Evolutionary conservation across 2,888 invertebrate genomes (phyloP), one percentile per base, ranked within the genome.

Genomic region (Aspidiotus rigidus): DNA sequence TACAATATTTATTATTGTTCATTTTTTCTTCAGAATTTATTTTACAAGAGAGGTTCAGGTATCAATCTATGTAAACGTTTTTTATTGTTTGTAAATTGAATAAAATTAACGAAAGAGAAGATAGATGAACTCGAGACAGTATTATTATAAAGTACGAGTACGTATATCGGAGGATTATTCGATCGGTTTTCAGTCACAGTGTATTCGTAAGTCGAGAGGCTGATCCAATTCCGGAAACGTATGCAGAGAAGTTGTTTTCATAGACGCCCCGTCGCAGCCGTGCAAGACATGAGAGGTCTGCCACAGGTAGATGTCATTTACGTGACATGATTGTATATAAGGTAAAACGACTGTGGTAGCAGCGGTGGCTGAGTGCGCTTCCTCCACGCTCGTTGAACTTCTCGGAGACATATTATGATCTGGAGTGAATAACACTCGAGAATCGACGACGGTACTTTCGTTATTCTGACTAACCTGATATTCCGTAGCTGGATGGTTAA

Each of bases 171-270:
- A 28, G 5, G 28, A 28, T 28, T 28, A 28, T 28, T 28, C 28
- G 28, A 28, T 28, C 28, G 28, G 1, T 5, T 28, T 55, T 55
- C 64, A 64, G 55, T 64, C 53, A 40, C 67, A 67, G 44, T 67
- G 67, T 39, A 67, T 67, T 60, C 67, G 59, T 39, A 67, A 59
- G 49, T 67, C 67, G 42, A 67, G 44, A 53, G 67, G 67, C 53
- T 67, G 56, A 13, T 67, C 67, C 60, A 60, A 28, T 44, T 60
- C 67, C 15, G 57, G n/a, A 54, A 42, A 67, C 49, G 44, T 67
- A n/a, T 28, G 6, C 15, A 53, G 16, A 11, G 17, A 9, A 17
- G 17, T 44, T 13, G 28, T 59, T 49, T 60, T 60, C 39, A 57
- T 53, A 15, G 49, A 42, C 53, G 67, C 41, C 40, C 15, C 11